phyloP scores from a whole-genome alignment of 2,113 vertebrate species.

The Pachyramphus minor region DNA sequence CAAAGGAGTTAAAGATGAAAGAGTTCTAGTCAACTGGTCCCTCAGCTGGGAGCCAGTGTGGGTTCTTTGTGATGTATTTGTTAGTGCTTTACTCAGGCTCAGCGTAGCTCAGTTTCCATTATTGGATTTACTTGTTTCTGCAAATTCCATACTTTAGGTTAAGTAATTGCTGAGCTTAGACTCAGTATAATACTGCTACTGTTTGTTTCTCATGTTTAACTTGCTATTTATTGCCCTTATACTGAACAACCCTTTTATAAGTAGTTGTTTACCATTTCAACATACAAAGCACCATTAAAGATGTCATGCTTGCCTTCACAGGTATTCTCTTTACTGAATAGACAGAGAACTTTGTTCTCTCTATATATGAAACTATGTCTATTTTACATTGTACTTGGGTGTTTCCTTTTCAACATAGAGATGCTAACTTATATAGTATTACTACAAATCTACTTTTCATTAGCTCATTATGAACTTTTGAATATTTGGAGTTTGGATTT shows the following conservation, averaged over 20 bases:
- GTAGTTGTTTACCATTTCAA: background rate
- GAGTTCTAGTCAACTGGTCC: slow-evolving; percentile 25
- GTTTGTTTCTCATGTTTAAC: slow-evolving; percentile 5
- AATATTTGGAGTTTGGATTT: background rate
- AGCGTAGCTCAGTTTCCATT: slow-evolving; percentile 5
- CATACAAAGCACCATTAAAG: background rate
- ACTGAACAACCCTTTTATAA: background rate
- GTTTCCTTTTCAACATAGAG: background rate
- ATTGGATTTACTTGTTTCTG: slow-evolving; percentile 16
- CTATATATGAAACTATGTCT: background rate
- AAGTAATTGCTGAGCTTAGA: background rate
- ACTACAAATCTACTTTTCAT: background rate
- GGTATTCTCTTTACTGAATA: background rate
- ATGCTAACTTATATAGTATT: background rate
- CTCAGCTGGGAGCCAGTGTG: slow-evolving; percentile 12
- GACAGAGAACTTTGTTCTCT: background rate
- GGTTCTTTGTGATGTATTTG: slow-evolving; percentile 36
- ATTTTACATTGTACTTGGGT: background rate
- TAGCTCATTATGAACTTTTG: background rate
- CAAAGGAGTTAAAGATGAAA: slow-evolving; percentile 58
- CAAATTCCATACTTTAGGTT: background rate
- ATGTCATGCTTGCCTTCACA: background rate
- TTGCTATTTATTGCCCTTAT: background rate
- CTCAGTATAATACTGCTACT: background rate
- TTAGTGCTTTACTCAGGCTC: slow-evolving; percentile 9